Base-by-base conservation (phyloP, 2,888 invertebrate species). In the Caradrina kadenii region DNA sequence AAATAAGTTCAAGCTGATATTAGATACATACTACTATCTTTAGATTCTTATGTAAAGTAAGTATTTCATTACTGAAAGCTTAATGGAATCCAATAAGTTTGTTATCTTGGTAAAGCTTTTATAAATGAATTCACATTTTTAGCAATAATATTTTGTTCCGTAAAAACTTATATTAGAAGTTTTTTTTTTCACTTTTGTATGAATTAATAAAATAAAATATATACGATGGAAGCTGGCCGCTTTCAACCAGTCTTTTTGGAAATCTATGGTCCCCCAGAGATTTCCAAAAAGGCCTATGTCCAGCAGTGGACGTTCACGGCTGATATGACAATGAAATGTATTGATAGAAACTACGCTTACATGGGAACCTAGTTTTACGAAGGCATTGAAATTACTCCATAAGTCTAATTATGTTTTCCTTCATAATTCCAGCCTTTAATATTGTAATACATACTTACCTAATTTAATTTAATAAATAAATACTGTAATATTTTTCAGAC, bases 41-140 rank as follows among this genome's bases (percentile, higher is more conserved):
- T 73, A 59, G 35, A 31, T 56, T 56, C 45, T 17, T 61, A 49
- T 63, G 13, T 39, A 39, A 11, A 2, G 48, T 63, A 21, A 31
- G 63, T 74, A 77, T 74, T 69, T 79, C 59, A 70, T 65, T 79
- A 66, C 31, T 53, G 60, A 56, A 22, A 61, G 56, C 56, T 76
- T 53, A 49, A 19, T 58, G n/a, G 49, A 73, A 73, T 73, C 21
- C 63, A 78, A 56, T 64, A 67, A 63, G 21, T 52, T 26, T 13
- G 42, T 17, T 59, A n/a, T 66, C 58, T 54, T 52, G n/a, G 13
- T 10, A 50, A 11, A 52, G 52, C 35, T 73, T 63, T 73, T 77
- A 77, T 73, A 35, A 62, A 53, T 75, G 4, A 26, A 26, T 26
- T 26, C 4, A 26, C 26, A 26, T 26, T 26, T 26, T 26, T 26